Base-by-base conservation (phyloP, 1,140 invertebrate genomes). In the Venustaconcha ellipsiformis region DNA sequence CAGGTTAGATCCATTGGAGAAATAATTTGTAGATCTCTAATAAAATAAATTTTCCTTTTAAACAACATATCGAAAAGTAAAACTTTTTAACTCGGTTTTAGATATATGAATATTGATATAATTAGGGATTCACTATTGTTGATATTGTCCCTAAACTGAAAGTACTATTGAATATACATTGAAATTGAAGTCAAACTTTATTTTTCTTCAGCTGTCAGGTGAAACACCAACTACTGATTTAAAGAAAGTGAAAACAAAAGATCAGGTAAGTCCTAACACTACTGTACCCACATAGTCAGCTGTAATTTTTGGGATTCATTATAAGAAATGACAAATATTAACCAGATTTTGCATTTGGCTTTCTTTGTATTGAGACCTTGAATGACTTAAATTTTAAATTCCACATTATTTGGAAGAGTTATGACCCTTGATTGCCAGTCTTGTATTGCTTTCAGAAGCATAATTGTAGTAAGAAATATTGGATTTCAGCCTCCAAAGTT, bases 201-300 rank as follows among this genome's bases (percentile, higher is more conserved):
- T 68, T 77, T 17, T 70, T 76, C 79, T 80, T 17, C 80, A 89
- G 88, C 82, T 86, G 70, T 75, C 86, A 55, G 86, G 86, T 37
- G 82, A 88, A 80, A 62, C 82, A 17, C 87, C 87, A 37, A 81
- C 79, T 26, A 83, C 84, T 23, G 86, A 87, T 74, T 78, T 88
- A 20, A 87, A 88, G 78, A 88, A 87, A 76, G 80, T 88, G 12
- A 87, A 86, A 79, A 82, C 81, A 67, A 83, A 82, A 75, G 84
- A 86, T 62, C 84, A 88, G 75, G 85, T 88, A 78, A 72, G 79
- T 78, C 37, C 37, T 8, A 0, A 8, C 11, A 48, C 37, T 8
- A 11, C 11, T 48, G 11, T 11, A 48, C 37, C 37, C 37, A 48
- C 37, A 48, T 48, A 48, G 37, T 48, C 37, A 6, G 37, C 37